phyloP scores from a whole-genome alignment of 2,888 invertebrate species.

The Catonia carolina region DNA sequence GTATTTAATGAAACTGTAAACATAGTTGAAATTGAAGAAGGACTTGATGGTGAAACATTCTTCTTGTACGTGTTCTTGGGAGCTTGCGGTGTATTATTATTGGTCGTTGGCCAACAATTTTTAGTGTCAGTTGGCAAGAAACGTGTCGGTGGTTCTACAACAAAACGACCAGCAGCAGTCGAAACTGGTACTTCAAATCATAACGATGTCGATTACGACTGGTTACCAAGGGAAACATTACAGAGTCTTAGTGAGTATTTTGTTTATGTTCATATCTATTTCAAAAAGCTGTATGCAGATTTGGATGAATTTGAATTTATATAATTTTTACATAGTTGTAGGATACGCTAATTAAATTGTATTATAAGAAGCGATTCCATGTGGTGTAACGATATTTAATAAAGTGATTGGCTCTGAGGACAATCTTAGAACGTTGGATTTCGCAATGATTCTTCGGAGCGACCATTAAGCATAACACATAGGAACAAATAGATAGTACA shows the following conservation, averaged over 20 bases:
- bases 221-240: conserved; percentile 90
- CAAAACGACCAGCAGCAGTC: conserved; percentile 50
- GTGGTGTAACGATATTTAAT: background rate
- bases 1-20: conserved; percentile 97
- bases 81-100: conserved; percentile 76
- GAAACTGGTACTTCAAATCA: conserved; percentile 88
- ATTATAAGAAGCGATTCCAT: background rate
- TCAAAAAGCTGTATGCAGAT: background rate
- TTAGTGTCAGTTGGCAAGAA: conserved; percentile 77
- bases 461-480: too few relatives aligned
- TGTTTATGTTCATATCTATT: background rate
- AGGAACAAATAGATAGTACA: too few relatives aligned
- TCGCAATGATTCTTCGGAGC: too few relatives aligned
- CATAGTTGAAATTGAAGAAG: conserved; percentile 93
- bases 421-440: too few relatives aligned
- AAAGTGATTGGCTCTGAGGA: too few relatives aligned
- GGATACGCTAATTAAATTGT: background rate
- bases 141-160: conserved; percentile 51
- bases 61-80: conserved; percentile 95
- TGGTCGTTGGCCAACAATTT: conserved; percentile 85
- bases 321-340: background rate
- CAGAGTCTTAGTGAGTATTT: conserved; percentile 69
- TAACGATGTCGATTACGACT: conserved; percentile 94
- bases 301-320: conserved; percentile 8
- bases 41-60: conserved; percentile 96